Evolutionary conservation across 1,140 invertebrate species (phyloP), one percentile per base, ranked within the genome.

Genomic region (Heliconius eleuchia): DNA sequence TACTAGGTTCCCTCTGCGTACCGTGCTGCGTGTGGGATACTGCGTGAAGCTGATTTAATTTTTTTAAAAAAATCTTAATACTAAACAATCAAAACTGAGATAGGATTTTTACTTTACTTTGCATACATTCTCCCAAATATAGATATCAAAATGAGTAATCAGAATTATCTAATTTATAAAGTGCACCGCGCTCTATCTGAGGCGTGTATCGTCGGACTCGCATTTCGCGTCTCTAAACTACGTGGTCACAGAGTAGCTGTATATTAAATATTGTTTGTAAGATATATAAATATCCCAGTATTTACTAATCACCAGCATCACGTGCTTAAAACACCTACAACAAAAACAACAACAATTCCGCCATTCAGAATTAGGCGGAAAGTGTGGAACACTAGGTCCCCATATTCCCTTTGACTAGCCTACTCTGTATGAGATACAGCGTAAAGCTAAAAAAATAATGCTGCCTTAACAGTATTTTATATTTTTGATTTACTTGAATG

Each of bases 141-240:
- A 76, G 74, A 76, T 76, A 76, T 76, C 60, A 57, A 74, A 75
- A 74, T 39, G 77, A 39, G 55, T 73, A 57, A 79, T 79, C 73
- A 79, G 72, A 73, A 52, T 79, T 75, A 79, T 79, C 73, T 79
- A 76, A 79, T 79, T 79, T 76, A 76, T 66, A 76, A 79, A 79
- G 71, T 79, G 74, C 74, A 70, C 71, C 50, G 72, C 72, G 74
- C 71, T 27, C 34, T 80, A 83, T 83, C 79, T 74, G 52, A 70
- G 52, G 73, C 77, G 60, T 81, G 72, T 83, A 82, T 82, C 78
- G 74, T 82, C 76, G 75, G 71, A 60, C 57, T 79, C 81, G 75
- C 66, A 78, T 74, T 77, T 79, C 7, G 60, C 27, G 60, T 30
- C 85, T 91, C 87, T 91, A 86, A 91, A 91, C 87, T 90, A 89